Conservation (phyloP, 1,140 invertebrate species). For the Trichogramma pretiosum region DNA sequence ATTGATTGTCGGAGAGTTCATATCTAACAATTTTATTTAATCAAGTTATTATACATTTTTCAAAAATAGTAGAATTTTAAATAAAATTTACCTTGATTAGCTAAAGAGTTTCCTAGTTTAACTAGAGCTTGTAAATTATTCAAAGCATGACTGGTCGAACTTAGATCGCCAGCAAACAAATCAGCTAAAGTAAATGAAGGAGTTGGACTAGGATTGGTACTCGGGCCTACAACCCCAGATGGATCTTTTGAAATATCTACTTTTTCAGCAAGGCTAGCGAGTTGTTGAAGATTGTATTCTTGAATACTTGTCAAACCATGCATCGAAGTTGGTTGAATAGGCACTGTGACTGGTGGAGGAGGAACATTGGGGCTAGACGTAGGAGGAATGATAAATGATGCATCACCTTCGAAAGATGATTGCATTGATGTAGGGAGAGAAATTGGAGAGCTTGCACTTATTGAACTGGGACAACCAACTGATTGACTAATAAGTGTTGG, state of each 20-base stretch:
- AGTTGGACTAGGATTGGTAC: constrained; percentile 57
- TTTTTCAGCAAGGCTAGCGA: constrained; percentile 68
- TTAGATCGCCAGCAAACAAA: constrained; percentile 62
- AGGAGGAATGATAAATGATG: constrained; percentile 37
- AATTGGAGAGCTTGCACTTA: constrained; percentile 55
- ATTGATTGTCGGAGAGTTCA: constrained; percentile 37
- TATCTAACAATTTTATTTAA: constrained; percentile 27
- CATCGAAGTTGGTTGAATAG: constrained; percentile 40
- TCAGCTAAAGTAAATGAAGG: constrained; percentile 64
- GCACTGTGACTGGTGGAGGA: constrained; percentile 31
- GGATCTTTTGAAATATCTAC: constrained; percentile 38
- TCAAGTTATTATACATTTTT: constrained; percentile 1
- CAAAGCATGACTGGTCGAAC: constrained; percentile 62
- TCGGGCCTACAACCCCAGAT: constrained; percentile 40
- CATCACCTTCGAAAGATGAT: constrained; percentile 66
- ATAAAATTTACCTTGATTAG: constrained; percentile 52
- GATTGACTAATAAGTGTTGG: constrained; percentile 35
- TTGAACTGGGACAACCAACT: constrained; percentile 46
- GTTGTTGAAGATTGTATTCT: constrained; percentile 73
- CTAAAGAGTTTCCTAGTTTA: constrained; percentile 63
- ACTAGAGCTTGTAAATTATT: constrained; percentile 83
- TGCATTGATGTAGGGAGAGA: constrained; percentile 61
- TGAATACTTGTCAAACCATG: constrained; percentile 62
- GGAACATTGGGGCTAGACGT: constrained; percentile 43
- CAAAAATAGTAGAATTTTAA: neutral